Evolutionary conservation across 1,140 invertebrate genomes (phyloP).

Genomic region (Brachionus paranguensis): DNA sequence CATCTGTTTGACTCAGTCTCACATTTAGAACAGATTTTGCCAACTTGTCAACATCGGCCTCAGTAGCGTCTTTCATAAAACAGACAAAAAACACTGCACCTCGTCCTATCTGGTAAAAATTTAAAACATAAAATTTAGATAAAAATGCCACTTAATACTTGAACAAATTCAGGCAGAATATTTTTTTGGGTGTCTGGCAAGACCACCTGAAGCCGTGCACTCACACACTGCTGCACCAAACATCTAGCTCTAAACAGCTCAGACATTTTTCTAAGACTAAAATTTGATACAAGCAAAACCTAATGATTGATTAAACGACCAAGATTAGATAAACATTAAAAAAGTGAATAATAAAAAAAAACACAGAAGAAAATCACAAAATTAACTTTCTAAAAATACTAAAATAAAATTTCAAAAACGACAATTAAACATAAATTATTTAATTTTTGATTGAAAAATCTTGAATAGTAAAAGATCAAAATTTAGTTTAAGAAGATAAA

Average conservation of each 20-base stretch:
- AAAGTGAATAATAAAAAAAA: too few relatives aligned
- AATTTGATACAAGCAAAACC: too few relatives aligned
- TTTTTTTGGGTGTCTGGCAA: conserved; percentile 41
- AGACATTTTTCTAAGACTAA: conserved; percentile 3
- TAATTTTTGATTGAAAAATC: too few relatives aligned
- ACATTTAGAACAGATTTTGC: conserved; percentile 50
- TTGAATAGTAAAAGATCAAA: too few relatives aligned
- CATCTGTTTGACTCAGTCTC: conserved; percentile 47
- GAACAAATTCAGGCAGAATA: conserved; percentile 43
- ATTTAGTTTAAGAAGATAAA: too few relatives aligned
- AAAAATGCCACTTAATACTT: conserved; percentile 39
- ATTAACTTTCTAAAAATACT: too few relatives aligned
- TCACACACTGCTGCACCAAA: conserved; percentile 46
- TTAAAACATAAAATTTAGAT: neutral
- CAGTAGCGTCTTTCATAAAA: conserved; percentile 51
- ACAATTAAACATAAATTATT: too few relatives aligned
- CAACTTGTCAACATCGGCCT: conserved; percentile 48
- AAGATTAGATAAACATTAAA: too few relatives aligned
- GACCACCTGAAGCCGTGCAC: conserved; percentile 45
- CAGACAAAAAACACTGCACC: conserved; percentile 53
- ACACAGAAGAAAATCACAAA: too few relatives aligned
- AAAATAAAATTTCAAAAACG: too few relatives aligned
- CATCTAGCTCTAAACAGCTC: neutral
- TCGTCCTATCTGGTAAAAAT: conserved; percentile 41
- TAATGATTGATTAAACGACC: too few relatives aligned